Base-by-base conservation (phyloP, 2,797 vertebrate genomes). In the Pelodytes ibericus region DNA sequence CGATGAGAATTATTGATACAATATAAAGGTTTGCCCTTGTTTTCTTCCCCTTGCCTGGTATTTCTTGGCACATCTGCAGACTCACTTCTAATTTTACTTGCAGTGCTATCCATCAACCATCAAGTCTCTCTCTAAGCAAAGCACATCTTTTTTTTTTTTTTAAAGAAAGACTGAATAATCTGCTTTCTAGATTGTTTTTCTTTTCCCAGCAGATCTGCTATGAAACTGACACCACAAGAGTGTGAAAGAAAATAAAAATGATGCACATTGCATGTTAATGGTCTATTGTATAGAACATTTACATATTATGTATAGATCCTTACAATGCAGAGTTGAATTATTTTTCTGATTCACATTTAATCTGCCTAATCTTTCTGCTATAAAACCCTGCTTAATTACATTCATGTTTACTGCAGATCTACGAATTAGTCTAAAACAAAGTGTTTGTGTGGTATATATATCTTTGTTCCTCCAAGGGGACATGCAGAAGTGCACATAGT, bases 1-100 rank as follows among this genome's bases (percentile, higher is more conserved):
- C 31, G 27, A 53, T 30, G 70, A 75, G 74, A 75, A 56, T 75
- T 75, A 75, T 75, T 75, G 74, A 69, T 31, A 69, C 64, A 75
- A 70, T 75, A 67, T 69, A 75, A 69, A 69, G 65, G 41, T 61
- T 75, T 75, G 65, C 47, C 74, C 74, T 75, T 75, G 74, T 75
- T 68, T 62, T 69, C 65, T 61, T 58, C 65, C 62, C 49, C 41
- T 31, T 36, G n/a, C 44, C 29, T 24, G 36, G 65, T 74, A 68
- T 58, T 69, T 75, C 22, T 63, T 62, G 70, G 27, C 58, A 59
- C 26, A 75, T 69, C 74, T 75, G 41, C 74, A 69, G 44, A 51
- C 63, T 67, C 29, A 31, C 33, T 60, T 61, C 72, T 68, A 65
- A 26, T 74, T 67, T 59, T 25, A 44, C 44, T 62, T 70, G 74